Percentiles rank a stretch among this genome's conserved stretches.
Conservation (phyloP, 1,140 invertebrate genomes). For the Saccostrea cuccullata region DNA sequence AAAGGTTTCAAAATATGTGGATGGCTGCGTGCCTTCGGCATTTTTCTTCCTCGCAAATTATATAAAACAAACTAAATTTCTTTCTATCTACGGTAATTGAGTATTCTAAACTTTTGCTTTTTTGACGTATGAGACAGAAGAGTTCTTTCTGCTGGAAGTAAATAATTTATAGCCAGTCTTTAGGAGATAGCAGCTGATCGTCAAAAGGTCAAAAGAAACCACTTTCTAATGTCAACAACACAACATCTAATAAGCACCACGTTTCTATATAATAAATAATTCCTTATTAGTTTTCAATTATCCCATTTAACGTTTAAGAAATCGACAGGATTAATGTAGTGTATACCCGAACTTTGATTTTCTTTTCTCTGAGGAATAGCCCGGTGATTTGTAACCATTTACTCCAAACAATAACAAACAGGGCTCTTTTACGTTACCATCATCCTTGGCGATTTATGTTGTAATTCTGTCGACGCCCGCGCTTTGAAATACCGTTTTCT, state of each 20-base stretch:
- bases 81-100: constrained; percentile 22
- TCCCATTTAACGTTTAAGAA: constrained; percentile 22
- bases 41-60: neutral
- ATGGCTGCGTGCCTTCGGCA: neutral
- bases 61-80: constrained; percentile 28
- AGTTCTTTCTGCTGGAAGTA: neutral
- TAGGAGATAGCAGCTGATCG: neutral
- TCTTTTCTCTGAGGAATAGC: neutral
- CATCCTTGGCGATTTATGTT: constrained; percentile 12
- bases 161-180: neutral
- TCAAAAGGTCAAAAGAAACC: constrained; percentile 2
- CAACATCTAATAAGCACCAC: neutral
- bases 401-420: neutral
- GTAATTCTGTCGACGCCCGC: constrained; percentile 13
- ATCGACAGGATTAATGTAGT: neutral
- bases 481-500: constrained; percentile 29
- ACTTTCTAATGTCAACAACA: constrained; percentile 1
- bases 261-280: constrained; percentile 8
- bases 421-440: constrained; percentile 16
- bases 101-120: constrained; percentile 10
- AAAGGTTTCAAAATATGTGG: constrained; percentile 32
- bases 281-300: constrained; percentile 33
- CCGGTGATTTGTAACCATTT: neutral
- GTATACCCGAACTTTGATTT: constrained; percentile 22
- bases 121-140: constrained; percentile 11